Base-by-base conservation (phyloP, 2,888 invertebrate species). In the Melanotus villosus region DNA sequence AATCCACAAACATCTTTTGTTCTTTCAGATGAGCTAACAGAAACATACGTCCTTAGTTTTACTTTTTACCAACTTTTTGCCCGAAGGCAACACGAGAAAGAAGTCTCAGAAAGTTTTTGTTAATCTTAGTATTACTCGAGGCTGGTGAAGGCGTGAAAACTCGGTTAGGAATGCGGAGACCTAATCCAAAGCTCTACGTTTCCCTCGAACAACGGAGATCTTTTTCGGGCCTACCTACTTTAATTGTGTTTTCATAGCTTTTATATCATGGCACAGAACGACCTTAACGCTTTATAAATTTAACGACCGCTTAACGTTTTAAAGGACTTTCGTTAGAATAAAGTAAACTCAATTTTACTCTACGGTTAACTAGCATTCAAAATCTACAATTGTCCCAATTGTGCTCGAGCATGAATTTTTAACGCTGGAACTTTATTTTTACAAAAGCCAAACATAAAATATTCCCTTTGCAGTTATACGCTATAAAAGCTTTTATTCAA, bases 71-170 rank as follows among this genome's bases (percentile, higher is more conserved):
- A 54, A 16, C 12, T 54, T 34, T 18, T 1, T 14, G 18, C 54
- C 34, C n/a, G 1, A 6, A n/a, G 54, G 34, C 32, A 54, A 50
- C 21, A 50, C 32, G 34, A 18, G 14, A 52, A 54, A 54, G 34
- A 54, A 54, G 34, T 32, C 34, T 54, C 23, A 26, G 34, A 54
- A 54, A 54, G 32, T 54, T 54, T 54, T 54, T 54, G 54, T 54
- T 54, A 54, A 54, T 54, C 54, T 54, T 54, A 21, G 54, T 34
- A 54, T 54, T 54, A 54, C 54, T 54, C 6, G 54, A 34, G 54
- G 54, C 54, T 54, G 21, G 54, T 54, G 34, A 54, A 54, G 34
- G 19, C 54, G 54, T 54, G 54, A 34, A 54, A 34, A n/a, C 54
- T 50, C 23, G 26, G 54, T 34, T 2, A 50, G 50, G 12, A 14